These are phyloP conservation scores for Anolis sagrei DNA, from an alignment of 2,113 vertebrate species.

Conservation along the genomic window DNA sequence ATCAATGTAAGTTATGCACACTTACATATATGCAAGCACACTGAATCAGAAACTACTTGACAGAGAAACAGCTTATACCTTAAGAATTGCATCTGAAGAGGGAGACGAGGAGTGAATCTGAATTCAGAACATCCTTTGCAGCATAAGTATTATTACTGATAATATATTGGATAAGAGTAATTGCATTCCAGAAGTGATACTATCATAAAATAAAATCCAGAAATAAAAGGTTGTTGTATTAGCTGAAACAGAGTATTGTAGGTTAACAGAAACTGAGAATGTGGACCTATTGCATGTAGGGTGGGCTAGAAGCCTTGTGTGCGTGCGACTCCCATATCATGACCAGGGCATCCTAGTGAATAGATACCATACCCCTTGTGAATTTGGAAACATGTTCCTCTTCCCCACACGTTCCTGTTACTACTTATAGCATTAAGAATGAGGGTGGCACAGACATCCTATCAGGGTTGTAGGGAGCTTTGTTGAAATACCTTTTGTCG, in stretches of 20 bases:
- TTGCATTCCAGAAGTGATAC: background rate
- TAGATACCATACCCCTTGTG: background rate
- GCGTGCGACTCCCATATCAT: background rate
- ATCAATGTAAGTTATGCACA: background rate
- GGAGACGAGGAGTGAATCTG: background rate
- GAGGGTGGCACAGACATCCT: conserved; percentile 22
- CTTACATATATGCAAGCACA: background rate
- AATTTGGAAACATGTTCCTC: conserved; percentile 12
- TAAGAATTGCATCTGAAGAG: background rate
- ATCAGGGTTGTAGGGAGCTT: conserved; percentile 38
- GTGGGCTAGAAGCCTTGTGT: background rate
- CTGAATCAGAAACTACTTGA: background rate
- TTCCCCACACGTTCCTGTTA: conserved; percentile 36
- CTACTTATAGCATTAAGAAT: conserved; percentile 19
- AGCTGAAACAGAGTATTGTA: background rate
- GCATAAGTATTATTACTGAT: background rate
- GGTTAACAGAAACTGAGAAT: background rate
- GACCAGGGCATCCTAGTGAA: background rate
- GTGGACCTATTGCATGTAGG: background rate
- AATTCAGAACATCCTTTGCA: background rate
- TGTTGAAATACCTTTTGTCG: conserved; percentile 55
- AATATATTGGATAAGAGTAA: background rate
- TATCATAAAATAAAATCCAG: background rate
- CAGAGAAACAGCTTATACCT: background rate
- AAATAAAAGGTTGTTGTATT: background rate